Percentiles rank a stretch among this genome's conserved stretches.
Conservation (phyloP, 2,888 invertebrate genomes). For the Rhamphomyia laevipes region DNA sequence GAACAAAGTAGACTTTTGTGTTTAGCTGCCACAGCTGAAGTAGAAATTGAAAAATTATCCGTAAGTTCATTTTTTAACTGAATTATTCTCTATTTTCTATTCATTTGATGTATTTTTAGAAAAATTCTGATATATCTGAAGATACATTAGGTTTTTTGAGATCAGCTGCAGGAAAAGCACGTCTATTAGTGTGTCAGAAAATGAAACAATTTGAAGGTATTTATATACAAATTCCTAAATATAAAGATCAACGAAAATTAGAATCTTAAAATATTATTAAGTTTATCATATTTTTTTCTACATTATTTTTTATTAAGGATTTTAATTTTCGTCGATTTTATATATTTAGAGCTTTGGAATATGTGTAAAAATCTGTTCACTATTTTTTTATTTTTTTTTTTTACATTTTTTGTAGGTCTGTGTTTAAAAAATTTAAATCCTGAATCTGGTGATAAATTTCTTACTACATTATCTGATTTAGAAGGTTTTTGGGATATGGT, state of each 20-base stretch:
- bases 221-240: neutral
- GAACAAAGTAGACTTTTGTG: constrained; percentile 59
- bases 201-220: constrained; percentile 88
- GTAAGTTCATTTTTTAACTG: constrained; percentile 19
- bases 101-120: constrained; percentile 17
- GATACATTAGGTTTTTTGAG: constrained; percentile 74
- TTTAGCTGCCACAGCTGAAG: constrained; percentile 56
- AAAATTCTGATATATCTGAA: constrained; percentile 49
- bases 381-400: constrained; percentile 13
- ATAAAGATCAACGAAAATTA: too few relatives aligned
- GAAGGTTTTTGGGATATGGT: constrained; percentile 99
- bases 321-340: too few relatives aligned
- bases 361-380: too few relatives aligned
- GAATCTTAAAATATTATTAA: too few relatives aligned
- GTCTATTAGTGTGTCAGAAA: constrained; percentile 79
- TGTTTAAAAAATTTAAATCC: constrained; percentile 56
- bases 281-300: neutral
- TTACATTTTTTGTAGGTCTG: constrained; percentile 41
- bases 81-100: constrained; percentile 13
- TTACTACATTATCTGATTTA: constrained; percentile 79
- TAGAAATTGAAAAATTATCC: constrained; percentile 49
- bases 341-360: too few relatives aligned
- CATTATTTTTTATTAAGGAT: neutral
- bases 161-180: constrained; percentile 83
- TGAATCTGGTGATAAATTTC: constrained; percentile 66